These are phyloP conservation scores for Drosophila nr. perissopoda DNA, from an alignment of 2,888 invertebrate genomes.

Conservation along the genomic window DNA sequence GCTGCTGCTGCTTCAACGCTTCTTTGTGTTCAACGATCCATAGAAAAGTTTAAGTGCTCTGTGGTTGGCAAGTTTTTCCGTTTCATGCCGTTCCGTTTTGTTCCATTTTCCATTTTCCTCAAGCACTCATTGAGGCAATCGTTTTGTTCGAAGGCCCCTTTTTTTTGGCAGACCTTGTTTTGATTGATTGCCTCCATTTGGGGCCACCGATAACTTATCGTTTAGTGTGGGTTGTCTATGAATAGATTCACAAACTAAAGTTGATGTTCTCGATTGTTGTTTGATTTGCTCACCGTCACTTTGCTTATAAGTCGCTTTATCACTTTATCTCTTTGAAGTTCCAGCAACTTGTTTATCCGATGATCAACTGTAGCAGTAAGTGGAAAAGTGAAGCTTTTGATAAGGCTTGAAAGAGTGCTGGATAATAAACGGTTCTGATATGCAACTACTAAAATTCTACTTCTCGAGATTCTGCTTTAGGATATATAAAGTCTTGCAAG, in stretches of 20 bases:
- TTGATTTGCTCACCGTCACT: slow-evolving; percentile 42
- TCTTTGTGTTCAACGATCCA: slow-evolving; percentile 73
- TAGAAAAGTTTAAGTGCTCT: slow-evolving; percentile 79
- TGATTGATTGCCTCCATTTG: slow-evolving; percentile 71
- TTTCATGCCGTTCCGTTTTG: slow-evolving; percentile 18
- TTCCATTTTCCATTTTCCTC: slow-evolving; percentile 19
- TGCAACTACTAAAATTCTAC: neutral
- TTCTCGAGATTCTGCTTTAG: neutral
- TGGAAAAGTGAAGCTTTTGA: neutral
- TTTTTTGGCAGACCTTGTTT: slow-evolving; percentile 32
- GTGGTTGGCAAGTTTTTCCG: slow-evolving; percentile 58
- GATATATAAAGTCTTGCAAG: neutral
- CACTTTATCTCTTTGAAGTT: slow-evolving; percentile 1
- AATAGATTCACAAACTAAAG: neutral
- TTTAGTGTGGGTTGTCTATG: slow-evolving; percentile 42
- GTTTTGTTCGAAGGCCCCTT: slow-evolving; percentile 31
- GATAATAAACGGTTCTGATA: neutral
- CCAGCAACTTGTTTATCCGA: neutral
- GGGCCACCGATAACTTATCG: slow-evolving; percentile 66
- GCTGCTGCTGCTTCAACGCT: slow-evolving; percentile 72
- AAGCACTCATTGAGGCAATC: slow-evolving; percentile 23
- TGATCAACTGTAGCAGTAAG: neutral
- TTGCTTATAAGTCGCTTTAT: slow-evolving; percentile 7
- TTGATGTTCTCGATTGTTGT: slow-evolving; percentile 35
- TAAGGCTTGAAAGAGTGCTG: neutral